A percentile compares a stretch with the other conserved stretches of the same genome.
Evolutionary conservation across 2,888 invertebrate species (phyloP).

Genomic region (Lypha dubia): DNA sequence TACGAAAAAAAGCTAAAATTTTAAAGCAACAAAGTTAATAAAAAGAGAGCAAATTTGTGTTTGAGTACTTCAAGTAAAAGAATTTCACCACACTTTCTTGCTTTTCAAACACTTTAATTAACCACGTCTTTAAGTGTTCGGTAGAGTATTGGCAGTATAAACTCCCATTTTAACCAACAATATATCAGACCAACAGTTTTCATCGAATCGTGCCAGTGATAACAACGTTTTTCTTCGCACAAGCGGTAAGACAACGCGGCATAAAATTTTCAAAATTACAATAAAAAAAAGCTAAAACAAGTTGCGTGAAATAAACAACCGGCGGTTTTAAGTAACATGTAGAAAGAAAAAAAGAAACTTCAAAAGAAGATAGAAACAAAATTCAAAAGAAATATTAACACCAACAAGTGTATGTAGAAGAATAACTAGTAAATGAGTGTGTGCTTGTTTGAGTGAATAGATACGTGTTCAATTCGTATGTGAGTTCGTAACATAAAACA

Average conservation of each 20-base stretch:
- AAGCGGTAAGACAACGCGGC: conserved; percentile 68
- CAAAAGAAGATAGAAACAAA: conserved; percentile 36
- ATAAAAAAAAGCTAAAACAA: conserved; percentile 1
- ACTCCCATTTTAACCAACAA: conserved; percentile 43
- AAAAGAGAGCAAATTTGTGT: conserved; percentile 26
- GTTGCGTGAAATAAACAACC: conserved; percentile 61
- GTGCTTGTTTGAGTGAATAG: conserved; percentile 38
- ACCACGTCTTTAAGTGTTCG: conserved; percentile 41
- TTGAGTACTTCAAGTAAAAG: conserved; percentile 21
- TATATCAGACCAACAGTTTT: conserved; percentile 71
- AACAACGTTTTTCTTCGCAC: conserved; percentile 69
- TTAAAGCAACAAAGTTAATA: conserved; percentile 10
- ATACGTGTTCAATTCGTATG: conserved; percentile 18
- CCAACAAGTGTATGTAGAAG: conserved; percentile 58
- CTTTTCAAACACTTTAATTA: conserved; percentile 29
- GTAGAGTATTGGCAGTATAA: conserved; percentile 17
- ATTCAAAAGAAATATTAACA: conserved; percentile 45
- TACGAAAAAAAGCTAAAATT: conserved; percentile 38
- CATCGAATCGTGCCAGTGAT: conserved; percentile 73
- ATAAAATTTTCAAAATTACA: neutral
- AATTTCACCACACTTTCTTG: conserved; percentile 75
- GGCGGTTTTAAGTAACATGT: conserved; percentile 58
- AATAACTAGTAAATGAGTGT: conserved; percentile 17
- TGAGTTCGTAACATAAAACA: conserved; percentile 25
- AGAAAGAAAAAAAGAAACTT: conserved; percentile 8